These are phyloP conservation scores for Cosmopolites sordidus DNA, from an alignment of 2,888 invertebrate species.

Conservation along the genomic window DNA sequence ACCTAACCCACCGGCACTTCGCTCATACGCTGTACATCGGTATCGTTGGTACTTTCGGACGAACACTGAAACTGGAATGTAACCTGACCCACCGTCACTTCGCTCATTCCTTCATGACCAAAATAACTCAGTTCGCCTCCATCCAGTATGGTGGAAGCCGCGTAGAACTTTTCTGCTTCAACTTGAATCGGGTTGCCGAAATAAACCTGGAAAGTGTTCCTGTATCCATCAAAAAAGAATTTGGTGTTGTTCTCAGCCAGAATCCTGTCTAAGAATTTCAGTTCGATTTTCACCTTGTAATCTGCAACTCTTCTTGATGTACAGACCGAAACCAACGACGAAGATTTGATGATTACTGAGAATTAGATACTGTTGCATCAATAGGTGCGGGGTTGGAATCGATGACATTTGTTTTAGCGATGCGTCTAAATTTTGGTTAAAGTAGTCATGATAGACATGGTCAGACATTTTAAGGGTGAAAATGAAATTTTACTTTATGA, in stretches of 20 bases:
- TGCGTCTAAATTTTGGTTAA: too few species aligned
- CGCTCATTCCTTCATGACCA: conserved; percentile 94
- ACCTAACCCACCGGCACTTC: conserved; percentile 91
- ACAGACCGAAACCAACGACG: conserved; percentile 91
- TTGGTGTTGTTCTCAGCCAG: conserved; percentile 89
- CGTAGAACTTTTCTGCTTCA: conserved; percentile 91
- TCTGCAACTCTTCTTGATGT: conserved; percentile 92
- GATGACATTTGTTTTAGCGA: too few species aligned
- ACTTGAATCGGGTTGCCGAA: conserved; percentile 74
- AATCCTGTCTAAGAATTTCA: conserved; percentile 82
- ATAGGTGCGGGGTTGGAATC: conserved; percentile 95
- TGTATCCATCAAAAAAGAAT: conserved; percentile 94
- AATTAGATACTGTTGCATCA: conserved; percentile 96
- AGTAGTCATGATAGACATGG: too few species aligned
- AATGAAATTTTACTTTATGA: too few species aligned
- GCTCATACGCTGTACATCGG: too few species aligned
- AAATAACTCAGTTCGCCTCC: conserved; percentile 94
- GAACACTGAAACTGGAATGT: conserved; percentile 97
- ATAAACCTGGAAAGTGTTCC: conserved; percentile 90
- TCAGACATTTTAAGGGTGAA: too few species aligned
- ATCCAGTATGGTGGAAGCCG: conserved; percentile 91
- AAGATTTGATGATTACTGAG: conserved; percentile 91
- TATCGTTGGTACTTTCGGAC: conserved; percentile 95
- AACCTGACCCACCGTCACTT: conserved; percentile 87
- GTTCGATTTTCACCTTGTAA: conserved; percentile 90